These are phyloP conservation scores for Gymnosoma rotundatum DNA, from an alignment of 2,888 invertebrate species.

Conservation along the genomic window DNA sequence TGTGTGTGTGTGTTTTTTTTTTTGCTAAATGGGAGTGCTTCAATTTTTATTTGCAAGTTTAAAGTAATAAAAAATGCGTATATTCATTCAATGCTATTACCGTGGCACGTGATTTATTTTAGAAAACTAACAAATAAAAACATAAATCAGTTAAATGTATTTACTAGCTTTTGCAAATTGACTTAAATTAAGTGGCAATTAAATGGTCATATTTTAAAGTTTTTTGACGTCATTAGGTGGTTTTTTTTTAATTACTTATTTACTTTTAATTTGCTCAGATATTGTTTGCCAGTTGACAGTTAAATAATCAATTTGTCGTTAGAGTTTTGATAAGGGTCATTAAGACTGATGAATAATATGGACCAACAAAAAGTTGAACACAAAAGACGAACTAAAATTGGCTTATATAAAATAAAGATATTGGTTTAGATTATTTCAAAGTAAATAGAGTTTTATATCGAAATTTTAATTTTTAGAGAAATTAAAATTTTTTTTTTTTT, in stretches of 20 bases:
- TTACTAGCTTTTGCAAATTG: conserved; percentile 7
- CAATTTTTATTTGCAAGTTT: conserved; percentile 5
- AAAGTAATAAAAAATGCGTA: conserved; percentile 21
- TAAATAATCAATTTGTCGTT: no score
- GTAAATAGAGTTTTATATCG: no score
- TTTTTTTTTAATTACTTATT: background rate
- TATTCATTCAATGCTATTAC: conserved; percentile 48
- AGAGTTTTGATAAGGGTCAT: no score
- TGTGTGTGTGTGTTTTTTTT: background rate
- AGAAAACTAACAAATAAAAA: background rate
- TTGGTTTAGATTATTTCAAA: no score
- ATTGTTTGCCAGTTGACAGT: no score
- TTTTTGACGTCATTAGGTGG: no score
- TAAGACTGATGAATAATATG: no score
- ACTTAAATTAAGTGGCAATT: background rate
- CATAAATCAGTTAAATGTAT: conserved; percentile 6
- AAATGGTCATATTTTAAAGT: background rate
- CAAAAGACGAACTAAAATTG: no score
- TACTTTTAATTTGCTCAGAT: background rate
- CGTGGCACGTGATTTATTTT: conserved; percentile 51
- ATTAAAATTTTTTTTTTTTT: no score
- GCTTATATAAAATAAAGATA: no score
- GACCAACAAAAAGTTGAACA: no score
- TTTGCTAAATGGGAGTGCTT: conserved; percentile 23
- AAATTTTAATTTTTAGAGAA: no score